Evolutionary conservation across 2,888 invertebrate species (phyloP).

Genomic region (Atrina japonica): DNA sequence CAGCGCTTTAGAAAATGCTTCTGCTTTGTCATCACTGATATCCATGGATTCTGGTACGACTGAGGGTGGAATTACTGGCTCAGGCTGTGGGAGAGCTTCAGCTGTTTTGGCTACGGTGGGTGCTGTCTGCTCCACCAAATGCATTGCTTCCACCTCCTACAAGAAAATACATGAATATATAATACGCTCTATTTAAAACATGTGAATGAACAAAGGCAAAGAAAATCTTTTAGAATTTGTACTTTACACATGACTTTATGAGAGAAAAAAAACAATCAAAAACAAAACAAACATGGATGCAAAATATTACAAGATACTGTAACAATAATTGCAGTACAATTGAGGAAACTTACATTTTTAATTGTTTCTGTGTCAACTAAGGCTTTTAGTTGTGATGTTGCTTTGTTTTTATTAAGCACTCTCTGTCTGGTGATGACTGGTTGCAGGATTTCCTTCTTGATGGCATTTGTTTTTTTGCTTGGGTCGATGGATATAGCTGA

Average conservation of each 20-base stretch:
- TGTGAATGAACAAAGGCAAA: too few species aligned
- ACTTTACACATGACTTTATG: background rate
- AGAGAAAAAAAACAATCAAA: background rate
- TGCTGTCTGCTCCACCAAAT: slow-evolving; percentile 41
- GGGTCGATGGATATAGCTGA: slow-evolving; percentile 65
- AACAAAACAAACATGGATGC: too few species aligned
- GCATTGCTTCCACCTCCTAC: slow-evolving; percentile 47
- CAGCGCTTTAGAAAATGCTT: slow-evolving; percentile 67
- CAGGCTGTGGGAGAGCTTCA: slow-evolving; percentile 42
- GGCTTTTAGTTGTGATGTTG: slow-evolving; percentile 50
- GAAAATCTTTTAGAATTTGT: too few species aligned
- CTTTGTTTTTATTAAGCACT: slow-evolving; percentile 55
- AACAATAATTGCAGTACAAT: background rate
- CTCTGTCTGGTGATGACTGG: slow-evolving; percentile 42
- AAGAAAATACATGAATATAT: too few species aligned
- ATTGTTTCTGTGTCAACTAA: slow-evolving; percentile 45
- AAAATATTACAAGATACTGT: background rate
- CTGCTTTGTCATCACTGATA: slow-evolving; percentile 69
- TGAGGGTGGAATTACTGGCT: slow-evolving; percentile 37
- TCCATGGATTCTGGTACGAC: slow-evolving; percentile 66
- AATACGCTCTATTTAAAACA: too few species aligned
- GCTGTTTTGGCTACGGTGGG: slow-evolving; percentile 42
- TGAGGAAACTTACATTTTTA: slow-evolving; percentile 4
- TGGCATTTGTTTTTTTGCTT: slow-evolving; percentile 58
- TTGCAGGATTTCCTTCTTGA: slow-evolving; percentile 68